Percentiles rank a stretch among this genome's conserved stretches.
Conservation (phyloP, 2,888 invertebrate genomes). For the Drosophila acutilabella region DNA sequence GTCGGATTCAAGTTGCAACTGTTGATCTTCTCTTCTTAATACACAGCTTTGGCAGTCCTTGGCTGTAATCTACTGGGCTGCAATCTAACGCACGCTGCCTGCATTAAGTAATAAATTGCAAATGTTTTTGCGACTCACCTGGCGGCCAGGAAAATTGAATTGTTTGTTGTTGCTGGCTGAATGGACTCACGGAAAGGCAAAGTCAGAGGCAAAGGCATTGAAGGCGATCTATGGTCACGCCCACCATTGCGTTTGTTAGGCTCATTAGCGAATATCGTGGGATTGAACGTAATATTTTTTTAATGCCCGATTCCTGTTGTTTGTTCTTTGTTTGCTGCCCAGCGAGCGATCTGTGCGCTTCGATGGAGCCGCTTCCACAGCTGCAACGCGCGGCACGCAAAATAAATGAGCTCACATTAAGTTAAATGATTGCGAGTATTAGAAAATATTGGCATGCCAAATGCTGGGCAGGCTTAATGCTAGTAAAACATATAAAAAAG, state of each 20-base stretch:
- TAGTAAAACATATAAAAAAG: too few species aligned
- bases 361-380: conserved; percentile 27
- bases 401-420: conserved; percentile 75
- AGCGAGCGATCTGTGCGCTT: conserved; percentile 45
- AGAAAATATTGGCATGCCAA: conserved; percentile 75
- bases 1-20: not conserved
- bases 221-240: conserved; percentile 60
- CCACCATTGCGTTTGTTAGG: conserved; percentile 74
- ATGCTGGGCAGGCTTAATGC: conserved; percentile 44
- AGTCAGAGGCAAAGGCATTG: not conserved
- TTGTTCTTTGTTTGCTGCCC: conserved; percentile 60
- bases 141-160: conserved; percentile 74
- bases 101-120: conserved; percentile 76
- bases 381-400: conserved; percentile 53
- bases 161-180: conserved; percentile 64
- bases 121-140: conserved; percentile 51
- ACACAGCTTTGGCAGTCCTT: conserved; percentile 37
- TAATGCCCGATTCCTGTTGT: conserved; percentile 20
- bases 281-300: conserved; percentile 54
- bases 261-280: conserved; percentile 77
- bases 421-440: conserved; percentile 78
- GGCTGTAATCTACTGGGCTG: conserved; percentile 50
- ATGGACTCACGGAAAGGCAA: too few species aligned
- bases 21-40: not conserved
- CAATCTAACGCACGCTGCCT: conserved; percentile 75